Percentiles rank a stretch among this genome's conserved stretches.
Evolutionary conservation across 64 coral and sea anemone genomes (phyloP).

Genomic region (Cladopsammia gracilis): DNA sequence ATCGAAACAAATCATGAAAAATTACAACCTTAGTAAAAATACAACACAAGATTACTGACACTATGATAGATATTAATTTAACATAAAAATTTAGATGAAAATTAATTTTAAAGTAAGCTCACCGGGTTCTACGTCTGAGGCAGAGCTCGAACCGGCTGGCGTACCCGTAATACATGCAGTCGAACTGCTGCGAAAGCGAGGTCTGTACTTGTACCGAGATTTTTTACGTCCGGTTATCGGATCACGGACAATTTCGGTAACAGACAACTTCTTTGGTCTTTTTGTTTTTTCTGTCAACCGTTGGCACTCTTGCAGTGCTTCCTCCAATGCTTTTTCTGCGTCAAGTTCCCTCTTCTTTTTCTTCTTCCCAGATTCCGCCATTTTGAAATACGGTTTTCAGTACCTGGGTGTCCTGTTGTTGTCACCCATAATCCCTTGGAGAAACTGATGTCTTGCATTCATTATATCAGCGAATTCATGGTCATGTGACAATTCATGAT

Average conservation of each 20-base stretch:
- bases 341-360: not conserved
- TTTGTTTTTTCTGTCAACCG: not conserved
- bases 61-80: too few species aligned
- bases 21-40: not conserved
- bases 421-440: not conserved
- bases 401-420: too few species aligned
- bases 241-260: not conserved
- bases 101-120: not conserved
- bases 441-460: not conserved
- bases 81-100: not conserved
- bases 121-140: not conserved
- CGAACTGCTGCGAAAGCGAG: not conserved
- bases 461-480: too few species aligned
- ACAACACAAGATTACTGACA: too few species aligned
- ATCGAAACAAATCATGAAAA: not conserved
- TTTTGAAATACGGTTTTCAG: not conserved
- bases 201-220: not conserved
- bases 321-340: not conserved
- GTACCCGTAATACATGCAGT: not conserved
- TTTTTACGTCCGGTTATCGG: slow-evolving; percentile 18
- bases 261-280: not conserved
- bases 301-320: not conserved
- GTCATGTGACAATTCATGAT: too few species aligned
- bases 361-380: not conserved
- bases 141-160: not conserved